A percentile compares a stretch with the other conserved stretches of the same genome.
These are phyloP conservation scores for Charina bottae DNA, from an alignment of 2,113 vertebrate species.

Conservation along the genomic window DNA sequence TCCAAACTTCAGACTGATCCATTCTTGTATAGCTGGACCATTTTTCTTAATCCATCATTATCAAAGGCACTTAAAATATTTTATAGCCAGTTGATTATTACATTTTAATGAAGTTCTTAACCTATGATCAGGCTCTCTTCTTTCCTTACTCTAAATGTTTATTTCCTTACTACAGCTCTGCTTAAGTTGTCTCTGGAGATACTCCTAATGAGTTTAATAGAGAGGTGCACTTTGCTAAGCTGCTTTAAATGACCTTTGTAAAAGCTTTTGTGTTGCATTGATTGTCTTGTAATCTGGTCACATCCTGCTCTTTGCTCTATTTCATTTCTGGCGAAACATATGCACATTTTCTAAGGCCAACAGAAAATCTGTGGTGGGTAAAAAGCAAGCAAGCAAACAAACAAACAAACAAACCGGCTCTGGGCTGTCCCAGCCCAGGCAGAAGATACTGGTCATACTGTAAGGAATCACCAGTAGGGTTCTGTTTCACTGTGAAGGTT, in stretches of 20 bases:
- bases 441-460: neutral
- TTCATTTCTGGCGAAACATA: constrained; percentile 7
- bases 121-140: constrained; percentile 8
- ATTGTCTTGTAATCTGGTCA: constrained; percentile 11
- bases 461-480: neutral
- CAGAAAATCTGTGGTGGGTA: neutral
- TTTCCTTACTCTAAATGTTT: constrained; percentile 48
- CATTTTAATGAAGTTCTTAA: constrained; percentile 53
- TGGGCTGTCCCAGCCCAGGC: neutral
- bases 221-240: constrained; percentile 20
- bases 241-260: constrained; percentile 8
- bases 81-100: constrained; percentile 43
- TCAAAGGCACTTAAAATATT: constrained; percentile 41
- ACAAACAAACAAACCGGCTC: neutral
- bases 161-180: constrained; percentile 47
- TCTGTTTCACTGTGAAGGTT: neutral
- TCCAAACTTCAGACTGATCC: constrained; percentile 33
- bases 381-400: too few relatives aligned
- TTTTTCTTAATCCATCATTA: constrained; percentile 43
- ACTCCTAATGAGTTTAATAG: constrained; percentile 14
- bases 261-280: constrained; percentile 30
- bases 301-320: constrained; percentile 15
- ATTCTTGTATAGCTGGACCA: constrained; percentile 4
- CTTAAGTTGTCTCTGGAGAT: constrained; percentile 51
- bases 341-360: neutral